A percentile compares a stretch with the other conserved stretches of the same genome.
Conservation (phyloP, 2,113 vertebrate genomes). For the Mesoclemmys tuberculata region DNA sequence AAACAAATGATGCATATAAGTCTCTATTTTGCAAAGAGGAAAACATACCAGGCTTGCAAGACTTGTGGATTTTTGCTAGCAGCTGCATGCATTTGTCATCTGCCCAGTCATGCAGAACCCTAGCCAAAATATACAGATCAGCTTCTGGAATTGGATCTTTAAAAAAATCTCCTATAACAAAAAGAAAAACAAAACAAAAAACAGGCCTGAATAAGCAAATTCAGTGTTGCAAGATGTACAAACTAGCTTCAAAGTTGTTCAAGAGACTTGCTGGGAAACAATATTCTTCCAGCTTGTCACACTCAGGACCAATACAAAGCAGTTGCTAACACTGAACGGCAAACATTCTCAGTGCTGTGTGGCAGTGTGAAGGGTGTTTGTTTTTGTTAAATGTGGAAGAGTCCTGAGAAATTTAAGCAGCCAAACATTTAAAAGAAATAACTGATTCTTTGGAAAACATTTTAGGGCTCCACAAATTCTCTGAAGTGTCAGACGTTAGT, state of each 20-base stretch:
- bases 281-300: background rate
- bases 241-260: background rate
- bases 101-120: constrained; percentile 91
- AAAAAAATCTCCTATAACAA: constrained; percentile 89
- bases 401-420: background rate
- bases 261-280: background rate
- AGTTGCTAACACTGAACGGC: background rate
- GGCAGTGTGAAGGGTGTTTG: background rate
- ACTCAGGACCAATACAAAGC: background rate
- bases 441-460: background rate
- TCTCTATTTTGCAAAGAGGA: background rate
- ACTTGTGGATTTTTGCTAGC: constrained; percentile 76
- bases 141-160: constrained; percentile 84
- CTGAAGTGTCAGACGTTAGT: background rate
- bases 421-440: background rate
- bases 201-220: background rate
- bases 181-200: background rate
- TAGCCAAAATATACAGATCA: constrained; percentile 89
- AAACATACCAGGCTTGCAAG: constrained; percentile 84
- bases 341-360: background rate
- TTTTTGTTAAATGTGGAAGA: background rate
- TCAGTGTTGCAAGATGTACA: background rate
- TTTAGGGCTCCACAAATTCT: background rate
- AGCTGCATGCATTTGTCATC: constrained; percentile 82
- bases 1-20: fast-evolving